These are phyloP conservation scores for Enoplosus armatus DNA, from an alignment of 2,797 vertebrate genomes.

Conservation along the genomic window DNA sequence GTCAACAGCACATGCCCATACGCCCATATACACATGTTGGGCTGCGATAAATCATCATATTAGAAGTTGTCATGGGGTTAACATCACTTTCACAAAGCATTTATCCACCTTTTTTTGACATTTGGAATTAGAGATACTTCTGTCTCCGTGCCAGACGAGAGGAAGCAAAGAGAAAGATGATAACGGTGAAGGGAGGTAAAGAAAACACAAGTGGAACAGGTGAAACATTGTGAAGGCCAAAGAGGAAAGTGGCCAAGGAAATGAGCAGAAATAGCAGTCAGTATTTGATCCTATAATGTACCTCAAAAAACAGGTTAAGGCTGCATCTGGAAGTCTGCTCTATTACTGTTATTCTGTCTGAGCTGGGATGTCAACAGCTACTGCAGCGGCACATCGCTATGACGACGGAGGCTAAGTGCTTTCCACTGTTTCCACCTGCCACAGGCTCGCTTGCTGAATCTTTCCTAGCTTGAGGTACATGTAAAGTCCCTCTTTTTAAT, in stretches of 20 bases:
- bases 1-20: constrained; percentile 37
- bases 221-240: neutral
- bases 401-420: constrained; percentile 61
- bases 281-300: constrained; percentile 19
- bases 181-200: constrained; percentile 11
- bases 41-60: constrained; percentile 75
- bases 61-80: constrained; percentile 71
- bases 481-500: neutral
- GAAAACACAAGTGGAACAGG: constrained; percentile 33
- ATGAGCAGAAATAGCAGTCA: constrained; percentile 1
- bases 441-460: constrained; percentile 1
- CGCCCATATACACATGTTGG: constrained; percentile 46
- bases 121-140: constrained; percentile 53
- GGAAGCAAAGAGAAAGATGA: constrained; percentile 31
- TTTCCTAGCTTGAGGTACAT: neutral
- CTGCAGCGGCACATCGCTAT: constrained; percentile 20
- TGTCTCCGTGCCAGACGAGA: constrained; percentile 41
- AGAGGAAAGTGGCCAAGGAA: neutral
- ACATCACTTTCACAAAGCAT: constrained; percentile 68
- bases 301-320: neutral
- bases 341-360: constrained; percentile 16
- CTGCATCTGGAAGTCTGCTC: constrained; percentile 46
- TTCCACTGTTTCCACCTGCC: constrained; percentile 69
- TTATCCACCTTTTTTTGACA: constrained; percentile 56
- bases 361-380: constrained; percentile 56